These are phyloP conservation scores for Pseudomugil tenellus DNA, from an alignment of 2,797 vertebrate species.

Conservation along the genomic window DNA sequence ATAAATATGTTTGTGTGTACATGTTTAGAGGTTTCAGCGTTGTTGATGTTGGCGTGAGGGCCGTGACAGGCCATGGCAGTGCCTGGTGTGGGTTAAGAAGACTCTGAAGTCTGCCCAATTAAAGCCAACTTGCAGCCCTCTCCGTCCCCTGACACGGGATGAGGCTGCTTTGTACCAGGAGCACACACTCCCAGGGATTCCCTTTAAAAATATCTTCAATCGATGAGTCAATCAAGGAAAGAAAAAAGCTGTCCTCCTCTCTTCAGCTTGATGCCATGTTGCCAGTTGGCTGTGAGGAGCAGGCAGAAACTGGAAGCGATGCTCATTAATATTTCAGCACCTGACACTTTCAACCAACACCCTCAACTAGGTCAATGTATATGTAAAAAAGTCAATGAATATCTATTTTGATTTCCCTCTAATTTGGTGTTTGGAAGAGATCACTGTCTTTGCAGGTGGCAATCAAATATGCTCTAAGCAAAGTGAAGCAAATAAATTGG, in stretches of 20 bases:
- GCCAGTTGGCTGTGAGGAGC: constrained; percentile 86
- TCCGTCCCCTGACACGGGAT: constrained; percentile 80
- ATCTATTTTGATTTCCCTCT: constrained; percentile 81
- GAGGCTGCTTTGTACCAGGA: constrained; percentile 83
- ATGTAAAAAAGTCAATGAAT: constrained; percentile 84
- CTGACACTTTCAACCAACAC: constrained; percentile 87
- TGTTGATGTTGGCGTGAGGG: constrained; percentile 75
- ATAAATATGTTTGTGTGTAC: constrained; percentile 57
- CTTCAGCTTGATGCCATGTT: constrained; percentile 84
- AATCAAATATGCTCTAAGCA: constrained; percentile 53
- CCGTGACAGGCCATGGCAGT: constrained; percentile 76
- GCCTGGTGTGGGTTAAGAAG: constrained; percentile 80
- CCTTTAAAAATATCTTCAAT: constrained; percentile 92
- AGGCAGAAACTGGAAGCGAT: constrained; percentile 85
- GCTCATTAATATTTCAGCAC: constrained; percentile 88
- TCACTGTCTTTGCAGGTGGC: constrained; percentile 72
- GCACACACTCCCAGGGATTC: constrained; percentile 86
- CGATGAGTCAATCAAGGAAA: constrained; percentile 88
- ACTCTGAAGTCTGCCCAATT: constrained; percentile 87
- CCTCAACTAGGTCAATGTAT: constrained; percentile 89
- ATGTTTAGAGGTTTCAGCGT: constrained; percentile 49
- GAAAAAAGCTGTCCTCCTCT: constrained; percentile 81
- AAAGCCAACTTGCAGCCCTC: constrained; percentile 80
- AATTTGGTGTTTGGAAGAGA: constrained; percentile 77
- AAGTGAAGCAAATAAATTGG: constrained; percentile 57